Percentiles rank a stretch among this genome's conserved stretches.
Evolutionary conservation across 2,113 vertebrate species (phyloP).

Genomic region (Nanorana parkeri): DNA sequence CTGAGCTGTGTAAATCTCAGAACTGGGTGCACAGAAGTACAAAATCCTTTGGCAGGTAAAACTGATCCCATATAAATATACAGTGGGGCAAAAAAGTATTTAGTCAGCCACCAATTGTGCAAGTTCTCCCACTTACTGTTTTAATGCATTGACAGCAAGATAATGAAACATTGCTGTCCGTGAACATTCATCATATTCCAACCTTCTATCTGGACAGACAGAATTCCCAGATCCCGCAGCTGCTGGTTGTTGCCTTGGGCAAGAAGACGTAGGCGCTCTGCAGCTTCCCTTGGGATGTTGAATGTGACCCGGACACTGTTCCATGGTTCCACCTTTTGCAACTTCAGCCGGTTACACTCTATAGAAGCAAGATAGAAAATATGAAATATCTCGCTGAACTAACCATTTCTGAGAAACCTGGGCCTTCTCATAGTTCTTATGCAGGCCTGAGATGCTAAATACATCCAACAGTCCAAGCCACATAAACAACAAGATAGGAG

Average conservation of each 20-base stretch:
- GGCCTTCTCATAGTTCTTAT: too few species aligned
- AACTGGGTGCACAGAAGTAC: too few species aligned
- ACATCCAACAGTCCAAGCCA: too few species aligned
- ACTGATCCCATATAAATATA: neutral
- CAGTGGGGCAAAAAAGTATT: too few species aligned
- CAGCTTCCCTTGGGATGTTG: slow-evolving; percentile 95
- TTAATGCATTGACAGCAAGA: slow-evolving; percentile 5
- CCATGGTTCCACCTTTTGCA: slow-evolving; percentile 92
- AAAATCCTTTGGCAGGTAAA: too few species aligned
- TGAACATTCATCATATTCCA: slow-evolving; percentile 37
- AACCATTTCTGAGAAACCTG: too few species aligned
- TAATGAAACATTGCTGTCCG: slow-evolving; percentile 11
- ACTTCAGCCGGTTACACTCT: slow-evolving; percentile 83
- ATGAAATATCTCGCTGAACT: too few species aligned
- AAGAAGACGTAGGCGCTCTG: slow-evolving; percentile 88
- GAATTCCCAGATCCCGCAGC: slow-evolving; percentile 94
- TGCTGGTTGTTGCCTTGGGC: slow-evolving; percentile 98
- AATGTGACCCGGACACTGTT: slow-evolving; percentile 98
- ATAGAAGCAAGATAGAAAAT: slow-evolving; percentile 39
- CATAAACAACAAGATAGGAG: too few species aligned
- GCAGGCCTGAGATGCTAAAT: too few species aligned
- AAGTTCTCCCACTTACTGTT: too few species aligned
- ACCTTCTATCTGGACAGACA: slow-evolving; percentile 98
- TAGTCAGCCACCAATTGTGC: too few species aligned
- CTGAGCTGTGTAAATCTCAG: too few species aligned